Conservation (phyloP, 2,113 vertebrate species). For the Trochalopteron elliotii region DNA sequence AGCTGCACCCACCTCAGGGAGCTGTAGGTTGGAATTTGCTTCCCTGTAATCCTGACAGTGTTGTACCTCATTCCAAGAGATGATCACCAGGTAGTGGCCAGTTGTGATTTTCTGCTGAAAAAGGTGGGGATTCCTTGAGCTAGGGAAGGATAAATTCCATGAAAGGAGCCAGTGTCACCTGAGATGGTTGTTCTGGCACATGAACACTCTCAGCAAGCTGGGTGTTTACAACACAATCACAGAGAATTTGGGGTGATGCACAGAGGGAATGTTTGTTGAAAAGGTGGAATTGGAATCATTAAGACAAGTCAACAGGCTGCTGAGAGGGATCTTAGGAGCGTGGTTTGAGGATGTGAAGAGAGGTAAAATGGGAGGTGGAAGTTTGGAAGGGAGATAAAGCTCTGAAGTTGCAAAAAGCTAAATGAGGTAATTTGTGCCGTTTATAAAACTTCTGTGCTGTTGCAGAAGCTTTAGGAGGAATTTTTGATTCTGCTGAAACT, state of each 20-base stretch:
- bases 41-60: background rate
- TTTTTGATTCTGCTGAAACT: background rate
- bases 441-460: background rate
- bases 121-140: background rate
- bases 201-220: fast-evolving
- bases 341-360: background rate
- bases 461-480: background rate
- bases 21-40: fast-evolving
- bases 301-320: background rate
- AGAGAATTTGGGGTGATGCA: background rate
- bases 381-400: background rate
- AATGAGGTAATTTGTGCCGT: background rate
- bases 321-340: background rate
- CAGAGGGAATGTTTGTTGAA: background rate
- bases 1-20: background rate
- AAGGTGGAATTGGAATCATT: background rate
- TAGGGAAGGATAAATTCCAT: background rate
- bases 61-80: background rate
- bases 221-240: fast-evolving
- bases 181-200: background rate
- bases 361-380: background rate
- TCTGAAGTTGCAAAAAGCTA: background rate
- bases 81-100: background rate
- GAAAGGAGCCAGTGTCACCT: background rate
- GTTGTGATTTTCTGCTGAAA: fast-evolving